Percentiles rank a stretch among this genome's conserved stretches.
Evolutionary conservation across 2,797 vertebrate species (phyloP).

Genomic region (Darevskia mixta): DNA sequence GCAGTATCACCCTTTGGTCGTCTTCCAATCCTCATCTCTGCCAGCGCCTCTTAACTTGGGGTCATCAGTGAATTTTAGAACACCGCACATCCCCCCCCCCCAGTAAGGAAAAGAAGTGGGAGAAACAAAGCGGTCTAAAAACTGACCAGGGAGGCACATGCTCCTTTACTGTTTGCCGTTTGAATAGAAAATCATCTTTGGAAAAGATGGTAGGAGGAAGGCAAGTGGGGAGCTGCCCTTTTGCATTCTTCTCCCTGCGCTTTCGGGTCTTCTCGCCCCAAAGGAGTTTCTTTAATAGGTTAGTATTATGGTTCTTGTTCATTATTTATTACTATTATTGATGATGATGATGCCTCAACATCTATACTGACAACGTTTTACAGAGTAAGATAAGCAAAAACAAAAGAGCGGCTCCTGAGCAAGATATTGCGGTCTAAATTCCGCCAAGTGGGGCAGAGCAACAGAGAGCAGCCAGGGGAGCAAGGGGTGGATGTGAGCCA

Average conservation of each 20-base stretch:
- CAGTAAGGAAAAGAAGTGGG: neutral
- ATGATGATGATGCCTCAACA: too few relatives aligned
- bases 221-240: neutral
- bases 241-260: neutral
- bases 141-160: too few relatives aligned
- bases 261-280: neutral
- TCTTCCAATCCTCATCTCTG: conserved; percentile 19
- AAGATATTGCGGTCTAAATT: neutral
- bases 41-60: neutral
- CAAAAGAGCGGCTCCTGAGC: too few relatives aligned
- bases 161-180: neutral
- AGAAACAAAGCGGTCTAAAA: neutral
- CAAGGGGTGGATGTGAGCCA: neutral
- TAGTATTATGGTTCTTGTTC: too few relatives aligned
- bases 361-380: neutral
- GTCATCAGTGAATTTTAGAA: conserved; percentile 7
- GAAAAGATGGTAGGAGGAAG: neutral
- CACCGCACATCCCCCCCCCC: too few relatives aligned
- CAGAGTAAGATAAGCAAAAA: neutral
- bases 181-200: too few relatives aligned
- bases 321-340: too few relatives aligned
- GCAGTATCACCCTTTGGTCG: conserved; percentile 22
- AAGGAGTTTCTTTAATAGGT: too few relatives aligned
- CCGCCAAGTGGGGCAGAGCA: too few relatives aligned
- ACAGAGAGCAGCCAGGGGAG: neutral